Evolutionary conservation across 2,797 vertebrate genomes (phyloP), one percentile per base, ranked within the genome.

Genomic region (Cryptoblepharus egeriae): DNA sequence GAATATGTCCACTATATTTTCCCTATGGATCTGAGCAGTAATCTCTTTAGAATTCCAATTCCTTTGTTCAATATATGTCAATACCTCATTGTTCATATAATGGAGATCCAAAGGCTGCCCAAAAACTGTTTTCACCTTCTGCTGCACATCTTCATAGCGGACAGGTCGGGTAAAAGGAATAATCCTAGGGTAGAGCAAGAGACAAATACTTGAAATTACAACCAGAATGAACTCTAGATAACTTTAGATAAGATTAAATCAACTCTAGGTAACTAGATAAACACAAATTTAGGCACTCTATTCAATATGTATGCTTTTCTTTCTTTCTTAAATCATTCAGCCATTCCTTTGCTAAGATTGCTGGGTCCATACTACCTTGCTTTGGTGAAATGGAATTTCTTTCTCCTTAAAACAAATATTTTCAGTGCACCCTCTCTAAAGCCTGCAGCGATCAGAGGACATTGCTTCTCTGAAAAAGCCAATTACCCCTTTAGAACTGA

Each of bases 51-150:
- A 76, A 18, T n/a, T n/a, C n/a, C n/a, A n/a, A n/a, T n/a, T n/a
- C n/a, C 30, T 67, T 2, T 24, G 0, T 0, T 32, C 49, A 52
- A 3, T 28, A 37, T 0, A 20, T 57, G 68, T 84, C 88, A 88
- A 73, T 94, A 99, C 98, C 98, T 99, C 98, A 35, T 98, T 99
- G 95, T 98, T 99, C 97, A 99, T 97, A 88, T 99, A 99, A 95
- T 99, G 96, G 61, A 99, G 96, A 90, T 98, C 98, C 32, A 99
- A 95, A 80, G 96, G 97, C 92, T 98, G 98, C 65, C 98, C 97
- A 89, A 99, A 99, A 35, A 97, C 98, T 5, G 95, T 92, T 92
- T 97, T 97, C 87, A 99, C 97, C 93, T 99, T 99, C 95, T 97
- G 97, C 75, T 97, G 97, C 92, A 99, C 96, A 55, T 99, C 98